These are phyloP conservation scores for Apoderus coryli DNA, from an alignment of 2,888 invertebrate species.

Conservation along the genomic window DNA sequence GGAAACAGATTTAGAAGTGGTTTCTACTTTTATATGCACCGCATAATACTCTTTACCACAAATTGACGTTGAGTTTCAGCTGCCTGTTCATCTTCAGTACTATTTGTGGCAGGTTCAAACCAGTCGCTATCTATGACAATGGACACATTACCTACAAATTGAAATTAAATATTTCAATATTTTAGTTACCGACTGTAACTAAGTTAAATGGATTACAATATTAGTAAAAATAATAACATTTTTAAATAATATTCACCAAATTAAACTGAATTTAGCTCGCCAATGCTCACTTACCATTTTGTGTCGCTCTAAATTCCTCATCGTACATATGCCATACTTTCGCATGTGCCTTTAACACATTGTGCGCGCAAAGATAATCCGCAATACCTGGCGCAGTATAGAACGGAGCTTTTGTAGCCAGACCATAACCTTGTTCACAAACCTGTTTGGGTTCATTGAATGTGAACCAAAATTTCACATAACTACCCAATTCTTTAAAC, in stretches of 20 bases:
- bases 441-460: conserved; percentile 19
- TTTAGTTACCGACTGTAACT: too few species aligned
- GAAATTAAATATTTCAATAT: conserved; percentile 4
- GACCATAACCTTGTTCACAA: conserved; percentile 18
- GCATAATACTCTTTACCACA: too few species aligned
- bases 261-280: too few species aligned
- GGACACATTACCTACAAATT: conserved; percentile 12
- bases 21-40: too few species aligned
- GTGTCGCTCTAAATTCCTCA: conserved; percentile 26
- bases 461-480: conserved; percentile 21
- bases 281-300: conserved; percentile 24
- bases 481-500: conserved; percentile 20
- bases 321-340: conserved; percentile 30
- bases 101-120: conserved; percentile 13
- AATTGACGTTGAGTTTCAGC: conserved; percentile 12
- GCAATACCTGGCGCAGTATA: conserved; percentile 10
- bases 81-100: conserved; percentile 9
- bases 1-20: too few species aligned
- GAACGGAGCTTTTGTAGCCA: conserved; percentile 16
- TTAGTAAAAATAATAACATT: background rate
- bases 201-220: background rate
- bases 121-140: conserved; percentile 13
- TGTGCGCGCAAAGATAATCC: conserved; percentile 43
- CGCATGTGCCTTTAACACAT: conserved; percentile 33
- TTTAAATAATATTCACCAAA: conserved; percentile 2